Evolutionary conservation across 2,797 vertebrate genomes (phyloP).

Genomic region (Manis pentadactyla): DNA sequence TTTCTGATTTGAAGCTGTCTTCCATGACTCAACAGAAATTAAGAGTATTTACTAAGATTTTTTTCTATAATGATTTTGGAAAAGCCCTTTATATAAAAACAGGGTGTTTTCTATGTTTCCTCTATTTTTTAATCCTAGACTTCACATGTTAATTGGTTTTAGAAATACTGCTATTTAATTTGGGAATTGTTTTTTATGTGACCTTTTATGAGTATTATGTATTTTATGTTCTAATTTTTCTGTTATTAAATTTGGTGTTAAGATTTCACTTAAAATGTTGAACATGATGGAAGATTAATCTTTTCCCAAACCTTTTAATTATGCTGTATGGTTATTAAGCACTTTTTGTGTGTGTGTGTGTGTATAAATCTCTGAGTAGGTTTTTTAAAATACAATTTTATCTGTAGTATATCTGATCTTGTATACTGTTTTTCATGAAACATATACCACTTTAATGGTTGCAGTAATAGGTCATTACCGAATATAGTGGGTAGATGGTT

Average conservation of each 20-base stretch:
- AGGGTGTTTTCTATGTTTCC: neutral
- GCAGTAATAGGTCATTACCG: neutral
- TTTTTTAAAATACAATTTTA: constrained; percentile 24
- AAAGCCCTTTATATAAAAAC: constrained; percentile 25
- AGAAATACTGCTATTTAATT: constrained; percentile 47
- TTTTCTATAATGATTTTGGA: constrained; percentile 35
- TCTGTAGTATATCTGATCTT: neutral
- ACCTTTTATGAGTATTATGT: constrained; percentile 33
- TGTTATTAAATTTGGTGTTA: constrained; percentile 43
- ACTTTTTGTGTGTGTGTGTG: neutral
- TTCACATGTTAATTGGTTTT: constrained; percentile 56
- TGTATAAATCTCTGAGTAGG: neutral
- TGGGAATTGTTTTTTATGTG: constrained; percentile 12
- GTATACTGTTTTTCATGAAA: neutral
- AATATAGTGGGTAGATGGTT: constrained; percentile 22
- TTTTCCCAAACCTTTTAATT: constrained; percentile 32
- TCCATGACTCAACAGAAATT: constrained; percentile 9
- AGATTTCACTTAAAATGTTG: constrained; percentile 53
- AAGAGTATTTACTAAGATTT: constrained; percentile 21
- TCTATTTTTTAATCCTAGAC: neutral
- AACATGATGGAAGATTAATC: neutral
- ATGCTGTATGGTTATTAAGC: neutral
- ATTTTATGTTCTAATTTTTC: constrained; percentile 28
- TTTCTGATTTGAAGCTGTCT: constrained; percentile 43
- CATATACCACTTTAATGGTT: constrained; percentile 11